Conservation (phyloP, 2,797 vertebrate species). For the Sebastes miniatus region DNA sequence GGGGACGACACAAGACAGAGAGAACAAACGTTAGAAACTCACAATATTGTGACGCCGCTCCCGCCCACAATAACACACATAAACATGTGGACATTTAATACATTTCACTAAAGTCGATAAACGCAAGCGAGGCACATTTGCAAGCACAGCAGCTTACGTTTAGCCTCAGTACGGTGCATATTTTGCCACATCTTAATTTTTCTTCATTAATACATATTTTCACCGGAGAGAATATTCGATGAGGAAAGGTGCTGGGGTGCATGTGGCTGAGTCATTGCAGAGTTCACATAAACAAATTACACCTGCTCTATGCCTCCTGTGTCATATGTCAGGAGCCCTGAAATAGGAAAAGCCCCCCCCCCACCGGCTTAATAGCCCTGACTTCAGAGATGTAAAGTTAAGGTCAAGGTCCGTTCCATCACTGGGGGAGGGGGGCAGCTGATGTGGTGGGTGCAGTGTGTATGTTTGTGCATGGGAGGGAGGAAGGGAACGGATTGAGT, state of each 20-base stretch:
- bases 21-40: conserved; percentile 4
- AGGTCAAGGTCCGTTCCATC: conserved; percentile 77
- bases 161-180: neutral
- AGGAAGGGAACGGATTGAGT: neutral
- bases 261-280: conserved; percentile 65
- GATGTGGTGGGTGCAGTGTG: conserved; percentile 22
- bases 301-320: conserved; percentile 66
- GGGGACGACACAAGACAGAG: neutral
- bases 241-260: conserved; percentile 37
- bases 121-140: conserved; percentile 17
- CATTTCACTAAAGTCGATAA: conserved; percentile 37
- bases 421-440: conserved; percentile 22
- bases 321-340: conserved; percentile 69
- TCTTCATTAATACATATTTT: conserved; percentile 47
- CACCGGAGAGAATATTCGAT: conserved; percentile 41
- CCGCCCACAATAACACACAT: neutral
- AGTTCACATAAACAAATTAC: conserved; percentile 79
- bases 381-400: conserved; percentile 76
- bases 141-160: conserved; percentile 8
- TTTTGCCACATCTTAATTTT: conserved; percentile 33
- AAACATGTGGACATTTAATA: conserved; percentile 5
- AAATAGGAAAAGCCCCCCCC: conserved; percentile 45
- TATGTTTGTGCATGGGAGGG: conserved; percentile 7
- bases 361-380: conserved; percentile 58
- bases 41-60: conserved; percentile 19